Evolutionary conservation across 1,140 invertebrate species (phyloP).

Genomic region (Drosophila nigrodunni): DNA sequence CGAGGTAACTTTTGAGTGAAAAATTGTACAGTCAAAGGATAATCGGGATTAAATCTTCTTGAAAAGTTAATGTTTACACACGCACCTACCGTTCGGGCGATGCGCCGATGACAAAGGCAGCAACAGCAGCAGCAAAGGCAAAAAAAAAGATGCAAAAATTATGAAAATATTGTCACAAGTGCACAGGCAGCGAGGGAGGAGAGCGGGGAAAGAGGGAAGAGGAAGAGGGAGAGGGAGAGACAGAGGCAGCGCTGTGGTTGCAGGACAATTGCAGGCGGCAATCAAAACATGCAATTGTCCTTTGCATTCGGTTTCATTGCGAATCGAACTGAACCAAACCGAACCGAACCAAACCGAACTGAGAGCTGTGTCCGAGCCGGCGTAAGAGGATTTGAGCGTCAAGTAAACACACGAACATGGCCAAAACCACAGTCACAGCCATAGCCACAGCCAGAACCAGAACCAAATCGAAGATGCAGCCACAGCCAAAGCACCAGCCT

Average conservation of each 20-base stretch:
- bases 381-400: slow-evolving; percentile 81
- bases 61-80: slow-evolving; percentile 83
- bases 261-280: slow-evolving; percentile 81
- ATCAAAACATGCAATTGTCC: slow-evolving; percentile 82
- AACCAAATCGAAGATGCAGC: slow-evolving; percentile 75
- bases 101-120: slow-evolving; percentile 48
- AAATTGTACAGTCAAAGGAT: slow-evolving; percentile 82
- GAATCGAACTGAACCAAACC: slow-evolving; percentile 49
- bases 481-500: slow-evolving; percentile 48
- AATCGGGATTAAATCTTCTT: slow-evolving; percentile 83
- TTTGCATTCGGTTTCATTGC: slow-evolving; percentile 62
- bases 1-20: slow-evolving; percentile 70
- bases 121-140: slow-evolving; percentile 15
- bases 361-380: slow-evolving; percentile 51
- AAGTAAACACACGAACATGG: slow-evolving; percentile 72
- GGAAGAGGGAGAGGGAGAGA: slow-evolving; percentile 23
- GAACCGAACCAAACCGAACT: slow-evolving; percentile 2
- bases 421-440: slow-evolving; percentile 31
- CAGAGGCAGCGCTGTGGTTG: slow-evolving; percentile 10
- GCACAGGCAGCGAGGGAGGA: slow-evolving; percentile 53
- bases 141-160: slow-evolving; percentile 81
- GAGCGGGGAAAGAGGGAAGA: slow-evolving; percentile 4
- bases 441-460: slow-evolving; percentile 47
- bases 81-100: slow-evolving; percentile 77
- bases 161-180: slow-evolving; percentile 84